These are phyloP conservation scores for Pseudopipra pipra DNA, from an alignment of 2,113 vertebrate species.

Conservation along the genomic window DNA sequence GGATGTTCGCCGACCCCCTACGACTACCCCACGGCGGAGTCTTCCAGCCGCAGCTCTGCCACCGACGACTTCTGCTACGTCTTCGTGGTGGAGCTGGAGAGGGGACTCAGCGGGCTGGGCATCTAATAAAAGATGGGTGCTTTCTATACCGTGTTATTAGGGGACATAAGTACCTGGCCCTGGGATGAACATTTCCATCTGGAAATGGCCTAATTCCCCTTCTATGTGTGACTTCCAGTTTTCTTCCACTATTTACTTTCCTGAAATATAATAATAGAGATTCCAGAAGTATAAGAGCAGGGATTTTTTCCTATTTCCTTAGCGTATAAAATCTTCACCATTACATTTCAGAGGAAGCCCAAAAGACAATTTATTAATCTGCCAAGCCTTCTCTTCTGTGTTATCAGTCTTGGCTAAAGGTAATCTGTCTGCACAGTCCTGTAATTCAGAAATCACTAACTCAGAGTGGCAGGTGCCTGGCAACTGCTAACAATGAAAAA, in stretches of 20 bases:
- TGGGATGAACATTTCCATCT: background rate
- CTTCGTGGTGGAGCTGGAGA: slow-evolving; percentile 93
- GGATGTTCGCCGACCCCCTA: slow-evolving; percentile 40
- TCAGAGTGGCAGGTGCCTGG: background rate
- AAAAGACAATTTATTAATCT: background rate
- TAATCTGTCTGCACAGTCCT: background rate
- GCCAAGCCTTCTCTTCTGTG: background rate
- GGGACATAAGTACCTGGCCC: background rate
- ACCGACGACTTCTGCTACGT: slow-evolving; percentile 88
- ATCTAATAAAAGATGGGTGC: slow-evolving; percentile 49
- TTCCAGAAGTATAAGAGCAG: background rate
- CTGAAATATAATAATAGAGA: background rate
- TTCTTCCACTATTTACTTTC: background rate
- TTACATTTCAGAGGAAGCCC: background rate
- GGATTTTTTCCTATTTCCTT: background rate
- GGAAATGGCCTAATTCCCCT: background rate
- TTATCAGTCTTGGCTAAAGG: background rate
- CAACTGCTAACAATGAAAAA: background rate
- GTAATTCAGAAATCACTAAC: background rate
- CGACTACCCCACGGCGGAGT: slow-evolving; percentile 81
- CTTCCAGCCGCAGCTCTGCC: slow-evolving; percentile 79
- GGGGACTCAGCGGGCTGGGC: slow-evolving; percentile 90
- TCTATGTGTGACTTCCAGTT: background rate
- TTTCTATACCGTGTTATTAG: background rate
- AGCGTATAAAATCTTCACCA: background rate